Evolutionary conservation across 1,140 invertebrate genomes (phyloP), one percentile per base, ranked within the genome.

Genomic region (Thalassaphorura encarpata): DNA sequence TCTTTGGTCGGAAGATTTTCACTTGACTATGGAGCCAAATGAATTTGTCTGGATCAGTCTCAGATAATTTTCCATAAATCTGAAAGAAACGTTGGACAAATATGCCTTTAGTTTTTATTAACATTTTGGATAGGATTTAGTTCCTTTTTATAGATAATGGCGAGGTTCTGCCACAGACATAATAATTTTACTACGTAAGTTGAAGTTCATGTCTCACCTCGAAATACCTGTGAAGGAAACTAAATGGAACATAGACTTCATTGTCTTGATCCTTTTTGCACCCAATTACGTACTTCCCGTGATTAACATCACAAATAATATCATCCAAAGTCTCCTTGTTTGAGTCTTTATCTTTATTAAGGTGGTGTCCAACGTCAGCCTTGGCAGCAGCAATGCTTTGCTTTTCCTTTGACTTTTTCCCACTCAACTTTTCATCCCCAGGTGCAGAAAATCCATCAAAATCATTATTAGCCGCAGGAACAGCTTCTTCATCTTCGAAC

Each of bases 11-110:
- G 67, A 91, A 92, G 1, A 95, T 81, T 72, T 90, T 91, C 11
- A 89, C 87, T 69, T 92, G 92, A 69, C 89, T 93, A 71, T 97
- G 93, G 23, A 87, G 83, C 88, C 91, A 97, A 68, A 91, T 86
- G 69, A 97, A 96, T 61, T 80, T 78, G 65, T 87, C 80, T 26
- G 80, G 80, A 69, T 84, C 81, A 41, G 78, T 77, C 15, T 76
- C 77, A 36, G 79, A 80, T 69, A 87, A 68, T 70, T 87, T 86
- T 1, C 85, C 85, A 72, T 85, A 85, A 56, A 83, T 76, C 81
- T 83, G 63, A 52, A 69, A 69, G 58, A 53, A 52, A n/a, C n/a
- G n/a, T n/a, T n/a, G n/a, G n/a, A n/a, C n/a, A n/a, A n/a, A n/a
- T n/a, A n/a, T n/a, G n/a, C n/a, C n/a, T n/a, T n/a, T n/a, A n/a